phyloP scores from a whole-genome alignment of 2,888 invertebrate species.

The Zeuzera pyrina region DNA sequence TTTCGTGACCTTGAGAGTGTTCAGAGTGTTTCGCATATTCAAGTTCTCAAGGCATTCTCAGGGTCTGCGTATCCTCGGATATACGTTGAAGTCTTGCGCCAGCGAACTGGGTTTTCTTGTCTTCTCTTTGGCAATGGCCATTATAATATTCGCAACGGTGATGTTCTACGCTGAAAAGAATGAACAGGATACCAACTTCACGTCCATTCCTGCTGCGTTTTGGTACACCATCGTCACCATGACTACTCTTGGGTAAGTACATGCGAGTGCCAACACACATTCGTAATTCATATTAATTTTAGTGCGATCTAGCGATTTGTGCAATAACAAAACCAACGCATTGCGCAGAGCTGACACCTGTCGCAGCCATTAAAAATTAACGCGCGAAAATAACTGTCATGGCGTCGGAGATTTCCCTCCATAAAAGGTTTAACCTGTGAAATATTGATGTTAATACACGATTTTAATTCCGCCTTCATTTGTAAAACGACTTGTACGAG shows the following conservation, averaged over 20 bases:
- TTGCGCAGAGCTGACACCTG: conserved; percentile 45
- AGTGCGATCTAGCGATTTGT: not conserved
- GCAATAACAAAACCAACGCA: not conserved
- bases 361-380: conserved; percentile 56
- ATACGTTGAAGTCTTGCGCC: conserved; percentile 99
- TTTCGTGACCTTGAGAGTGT: conserved; percentile 98
- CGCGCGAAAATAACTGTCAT: conserved; percentile 57
- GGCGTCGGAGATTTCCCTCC: conserved; percentile 43
- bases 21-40: conserved; percentile 99
- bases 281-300: not conserved
- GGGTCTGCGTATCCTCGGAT: conserved; percentile 97
- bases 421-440: conserved; percentile 39
- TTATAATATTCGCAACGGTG: conserved; percentile 99
- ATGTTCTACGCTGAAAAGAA: conserved; percentile 99
- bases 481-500: conserved; percentile 9
- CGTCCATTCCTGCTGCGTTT: conserved; percentile 99
- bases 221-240: conserved; percentile 99
- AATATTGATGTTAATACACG: conserved; percentile 33
- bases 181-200: conserved; percentile 96
- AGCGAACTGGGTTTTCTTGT: conserved; percentile 99
- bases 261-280: conserved; percentile 7
- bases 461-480: conserved; percentile 27
- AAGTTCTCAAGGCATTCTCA: conserved; percentile 99
- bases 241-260: conserved; percentile 97
- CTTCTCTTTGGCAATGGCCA: conserved; percentile 99